Base-by-base conservation (phyloP, 2,888 invertebrate species). In the Nomada fucata region DNA sequence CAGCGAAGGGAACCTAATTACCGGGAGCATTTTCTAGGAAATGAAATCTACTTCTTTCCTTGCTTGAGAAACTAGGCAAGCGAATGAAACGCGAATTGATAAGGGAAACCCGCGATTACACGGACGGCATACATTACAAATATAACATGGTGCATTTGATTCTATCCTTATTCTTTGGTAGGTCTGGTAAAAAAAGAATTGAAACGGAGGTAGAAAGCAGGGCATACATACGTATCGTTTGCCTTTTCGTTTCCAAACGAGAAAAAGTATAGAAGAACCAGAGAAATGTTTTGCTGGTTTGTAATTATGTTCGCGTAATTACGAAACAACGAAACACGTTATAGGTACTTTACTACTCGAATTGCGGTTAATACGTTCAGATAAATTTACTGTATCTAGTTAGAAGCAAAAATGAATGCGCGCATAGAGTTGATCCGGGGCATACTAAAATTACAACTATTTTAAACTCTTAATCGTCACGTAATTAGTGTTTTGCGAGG, bases 341-440 rank as follows among this genome's bases (percentile, higher is more conserved):
- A 57, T 47, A 44, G 13, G n/a, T n/a, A 13, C 59, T 42, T 57
- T 29, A 52, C 59, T 55, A 64, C 57, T 68, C 13, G 76, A 61
- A 83, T 83, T 85, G 74, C 61, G 44, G 52, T 68, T 76, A 72
- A 82, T 79, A 81, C 81, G 73, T 53, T 13, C 3, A 5, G 44
- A 13, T 7, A 36, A 82, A 85, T 83, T 69, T 61, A 60, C 13
- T 18, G 64, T 61, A 76, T 82, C 76, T 68, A 18, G 36, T 47
- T 65, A 26, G 18, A 18, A 10, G 23, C 13, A 23, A 7, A 10
- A 26, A 4, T 36, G 26, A 68, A 20, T 42, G 55, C 52, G 29
- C 29, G 50, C 47, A 23, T 61, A 70, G 70, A 84, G 76, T 84
- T 76, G 67, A 84, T 76, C 47, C 9, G 5, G 23, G 42, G 55